Base-by-base conservation (phyloP, 2,113 vertebrate genomes). In the Entomyzon cyanotis region DNA sequence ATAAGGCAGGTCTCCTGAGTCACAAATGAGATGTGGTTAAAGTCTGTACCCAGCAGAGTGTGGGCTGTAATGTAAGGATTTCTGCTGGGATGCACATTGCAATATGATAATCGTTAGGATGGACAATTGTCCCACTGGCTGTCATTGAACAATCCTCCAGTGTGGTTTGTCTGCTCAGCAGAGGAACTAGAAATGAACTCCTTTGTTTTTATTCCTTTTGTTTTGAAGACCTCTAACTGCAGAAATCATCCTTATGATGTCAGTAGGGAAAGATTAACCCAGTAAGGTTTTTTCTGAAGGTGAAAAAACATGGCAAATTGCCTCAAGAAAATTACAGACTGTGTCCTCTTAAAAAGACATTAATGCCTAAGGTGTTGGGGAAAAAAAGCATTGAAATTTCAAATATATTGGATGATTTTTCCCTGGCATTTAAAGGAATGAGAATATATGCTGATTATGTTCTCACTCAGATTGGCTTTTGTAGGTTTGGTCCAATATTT, bases 291-390 rank as follows among this genome's bases (percentile, higher is more conserved):
- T 76, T 70, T 41, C 71, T 62, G 79, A 94, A 88, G 89, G 91
- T 85, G 91, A 94, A 93, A 94, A 91, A 91, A 24, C 56, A n/a
- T 12, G 16, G 87, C 70, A 96, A 95, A 95, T 92, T 92, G 89
- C 90, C 83, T 92, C 41, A 71, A 93, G 89, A 85, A 92, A 96
- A 94, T 95, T 47, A 79, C 60, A 86, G 74, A 55, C 56, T 78
- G 15, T 85, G 52, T 49, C 81, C 82, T 76, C 56, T 39, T 96
- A 53, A 93, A 94, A 91, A 90, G 64, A 81, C 63, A 87, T 92
- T 96, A 94, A 52, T 69, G 87, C 86, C 65, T 77, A 39, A 85
- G 62, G 82, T 5, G 2, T 21, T 68, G 35, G 44, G 44, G 67
- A 14, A 31, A 4, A 23, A 90, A 87, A 90, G 33, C 74, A 50